A percentile compares a stretch with the other conserved stretches of the same genome.
Conservation (phyloP, 2,113 vertebrate genomes). For the Raja brachyura region DNA sequence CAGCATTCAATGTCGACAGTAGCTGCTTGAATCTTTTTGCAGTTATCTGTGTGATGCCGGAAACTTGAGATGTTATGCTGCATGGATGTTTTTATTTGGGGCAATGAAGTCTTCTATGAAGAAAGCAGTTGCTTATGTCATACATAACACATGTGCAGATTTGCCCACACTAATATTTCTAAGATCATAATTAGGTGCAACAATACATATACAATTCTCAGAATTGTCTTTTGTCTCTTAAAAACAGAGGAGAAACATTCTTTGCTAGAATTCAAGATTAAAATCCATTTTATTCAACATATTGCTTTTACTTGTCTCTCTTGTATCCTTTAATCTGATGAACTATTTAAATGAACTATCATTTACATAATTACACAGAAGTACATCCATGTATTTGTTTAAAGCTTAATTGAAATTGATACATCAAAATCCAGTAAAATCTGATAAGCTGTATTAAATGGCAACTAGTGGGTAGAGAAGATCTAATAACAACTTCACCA, state of each 20-base stretch:
- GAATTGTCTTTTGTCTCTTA: neutral
- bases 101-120: neutral
- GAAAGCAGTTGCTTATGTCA: neutral
- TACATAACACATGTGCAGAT: neutral
- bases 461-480: neutral
- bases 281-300: neutral
- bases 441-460: neutral
- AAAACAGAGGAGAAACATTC: neutral
- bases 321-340: neutral
- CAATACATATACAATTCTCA: neutral
- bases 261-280: neutral
- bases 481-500: neutral
- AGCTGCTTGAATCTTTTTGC: neutral
- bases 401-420: neutral
- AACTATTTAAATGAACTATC: neutral
- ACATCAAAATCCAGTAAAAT: neutral
- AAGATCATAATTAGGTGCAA: neutral
- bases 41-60: neutral
- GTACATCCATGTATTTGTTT: neutral
- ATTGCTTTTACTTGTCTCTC: neutral
- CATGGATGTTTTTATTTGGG: neutral
- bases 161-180: neutral
- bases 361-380: neutral
- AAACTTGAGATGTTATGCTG: neutral
- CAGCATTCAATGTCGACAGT: neutral